Conservation (phyloP, 2,797 vertebrate genomes). For the Knipowitschia caucasica region DNA sequence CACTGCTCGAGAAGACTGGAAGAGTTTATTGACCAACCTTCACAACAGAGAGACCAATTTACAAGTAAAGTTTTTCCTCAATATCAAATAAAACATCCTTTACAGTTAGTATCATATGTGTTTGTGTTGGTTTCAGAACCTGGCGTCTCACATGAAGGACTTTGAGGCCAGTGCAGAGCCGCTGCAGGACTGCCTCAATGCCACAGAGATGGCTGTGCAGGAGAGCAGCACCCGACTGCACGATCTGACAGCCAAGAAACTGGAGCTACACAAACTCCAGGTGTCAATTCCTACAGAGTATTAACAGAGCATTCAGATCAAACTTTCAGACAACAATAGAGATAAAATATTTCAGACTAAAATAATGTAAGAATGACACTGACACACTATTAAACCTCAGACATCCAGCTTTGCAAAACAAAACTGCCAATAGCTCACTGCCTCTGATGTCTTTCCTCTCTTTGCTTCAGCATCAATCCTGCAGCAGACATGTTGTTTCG, state of each 20-base stretch:
- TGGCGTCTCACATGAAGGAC: conserved; percentile 90
- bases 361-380: conserved; percentile 3
- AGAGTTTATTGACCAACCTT: conserved; percentile 83
- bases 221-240: conserved; percentile 83
- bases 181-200: conserved; percentile 82
- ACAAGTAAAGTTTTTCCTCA: conserved; percentile 70
- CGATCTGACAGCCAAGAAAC: conserved; percentile 85
- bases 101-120: too few relatives aligned
- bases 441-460: conserved; percentile 23
- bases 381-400: conserved; percentile 19
- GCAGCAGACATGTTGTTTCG: conserved; percentile 8
- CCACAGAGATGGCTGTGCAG: conserved; percentile 79
- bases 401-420: conserved; percentile 15
- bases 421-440: conserved; percentile 24
- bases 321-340: too few relatives aligned
- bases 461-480: conserved; percentile 20
- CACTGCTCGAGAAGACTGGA: conserved; percentile 87
- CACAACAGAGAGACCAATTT: conserved; percentile 83
- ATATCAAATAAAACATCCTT: too few relatives aligned
- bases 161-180: conserved; percentile 87
- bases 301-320: too few relatives aligned
- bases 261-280: conserved; percentile 89
- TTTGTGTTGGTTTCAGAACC: conserved; percentile 76
- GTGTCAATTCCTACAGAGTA: too few relatives aligned
- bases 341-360: conserved; percentile 14